Base-by-base conservation (phyloP, 1,140 invertebrate species). In the Hormaphis cornu region DNA sequence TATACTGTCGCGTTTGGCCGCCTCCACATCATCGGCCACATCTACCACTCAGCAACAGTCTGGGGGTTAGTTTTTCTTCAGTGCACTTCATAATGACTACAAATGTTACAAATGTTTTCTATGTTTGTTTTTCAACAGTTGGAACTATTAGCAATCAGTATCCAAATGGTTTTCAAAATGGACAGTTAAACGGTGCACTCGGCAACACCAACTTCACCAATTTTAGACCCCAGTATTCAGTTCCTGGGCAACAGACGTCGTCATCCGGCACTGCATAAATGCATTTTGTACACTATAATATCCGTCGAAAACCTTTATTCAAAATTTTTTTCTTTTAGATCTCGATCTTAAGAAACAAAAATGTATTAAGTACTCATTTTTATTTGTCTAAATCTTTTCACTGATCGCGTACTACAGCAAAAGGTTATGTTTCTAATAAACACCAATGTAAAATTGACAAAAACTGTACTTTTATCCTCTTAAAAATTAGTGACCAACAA, bases 1-100 rank as follows among this genome's bases (percentile, higher is more conserved):
- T 74, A 97, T 97, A 75, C 82, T 97, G 20, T 94, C 91, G 69
- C 85, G 94, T 72, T 82, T 97, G 70, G 94, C 93, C 5, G 89
- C 91, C 69, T 91, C 90, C n/a, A 84, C 85, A 24, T 83, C 85
- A 37, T 76, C 75, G 20, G 69, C 72, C 44, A 74, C 75, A 9
- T 71, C 77, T 18, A 75, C 63, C 20, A 40, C 63, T n/a, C 53
- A 69, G 16, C 44, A 46, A 48, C 61, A 66, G 24, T 20, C 61
- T 66, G 61, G 61, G n/a, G 53, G 52, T 61, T 26, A 54, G 26
- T 33, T 20, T 48, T 20, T 35, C 28, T 20, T 28, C 16, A 18
- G 18, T 54, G 9, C n/a, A 44, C n/a, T 40, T 69, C 28, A 28
- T 44, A 20, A 9, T 7, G 35, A 14, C 16, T 28, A 76, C 14